Evolutionary conservation across 2,888 invertebrate species (phyloP).

Genomic region (Pyrocoelia pectoralis): DNA sequence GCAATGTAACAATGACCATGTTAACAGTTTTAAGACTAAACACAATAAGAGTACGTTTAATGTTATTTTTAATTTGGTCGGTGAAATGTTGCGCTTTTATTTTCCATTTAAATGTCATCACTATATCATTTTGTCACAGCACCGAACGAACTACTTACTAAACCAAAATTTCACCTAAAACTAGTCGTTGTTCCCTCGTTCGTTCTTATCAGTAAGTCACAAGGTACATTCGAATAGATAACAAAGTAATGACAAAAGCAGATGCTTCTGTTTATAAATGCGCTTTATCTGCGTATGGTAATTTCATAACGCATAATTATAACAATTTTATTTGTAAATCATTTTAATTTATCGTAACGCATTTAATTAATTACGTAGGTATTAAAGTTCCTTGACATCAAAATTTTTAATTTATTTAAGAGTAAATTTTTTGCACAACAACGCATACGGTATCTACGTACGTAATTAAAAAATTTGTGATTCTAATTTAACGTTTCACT

Average conservation of each 20-base stretch:
- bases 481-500: neutral
- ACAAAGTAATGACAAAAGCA: constrained; percentile 29
- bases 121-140: constrained; percentile 17
- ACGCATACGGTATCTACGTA: neutral
- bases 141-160: neutral
- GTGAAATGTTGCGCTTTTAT: constrained; percentile 41
- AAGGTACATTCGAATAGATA: constrained; percentile 30
- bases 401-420: neutral
- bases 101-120: constrained; percentile 39
- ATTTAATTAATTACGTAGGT: neutral
- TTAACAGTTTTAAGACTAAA: constrained; percentile 46
- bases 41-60: constrained; percentile 38
- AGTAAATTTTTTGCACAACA: neutral
- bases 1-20: constrained; percentile 45
- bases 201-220: constrained; percentile 22
- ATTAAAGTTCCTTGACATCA: constrained; percentile 2
- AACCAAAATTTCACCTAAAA: constrained; percentile 3
- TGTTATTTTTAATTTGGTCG: constrained; percentile 42
- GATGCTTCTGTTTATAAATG: constrained; percentile 30
- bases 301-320: neutral
- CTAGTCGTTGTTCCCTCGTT: constrained; percentile 4
- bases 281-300: neutral
- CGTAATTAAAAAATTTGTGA: neutral
- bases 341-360: neutral
- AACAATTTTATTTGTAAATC: constrained; percentile 1